Percentiles rank a stretch among this genome's conserved stretches.
phyloP scores from a whole-genome alignment of 2,797 vertebrate species.

The Oreonectes daqikongensis region DNA sequence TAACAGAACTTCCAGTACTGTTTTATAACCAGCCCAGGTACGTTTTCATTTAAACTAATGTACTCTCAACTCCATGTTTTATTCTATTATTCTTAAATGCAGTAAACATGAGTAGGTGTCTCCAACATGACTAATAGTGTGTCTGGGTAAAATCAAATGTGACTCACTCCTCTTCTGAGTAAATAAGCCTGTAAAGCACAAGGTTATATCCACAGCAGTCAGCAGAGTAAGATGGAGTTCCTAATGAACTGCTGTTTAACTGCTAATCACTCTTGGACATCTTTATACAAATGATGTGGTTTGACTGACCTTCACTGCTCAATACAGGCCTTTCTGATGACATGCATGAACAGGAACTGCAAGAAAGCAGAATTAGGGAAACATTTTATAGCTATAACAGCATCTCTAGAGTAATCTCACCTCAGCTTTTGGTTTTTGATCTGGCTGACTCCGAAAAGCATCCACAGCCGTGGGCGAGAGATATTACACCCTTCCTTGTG shows the following conservation, averaged over 20 bases:
- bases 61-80: neutral
- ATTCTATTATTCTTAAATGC: no score
- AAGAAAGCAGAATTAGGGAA: conserved; percentile 40
- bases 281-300: conserved; percentile 60
- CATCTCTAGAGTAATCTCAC: conserved; percentile 1
- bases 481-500: conserved; percentile 38
- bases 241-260: conserved; percentile 21
- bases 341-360: conserved; percentile 40
- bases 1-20: neutral
- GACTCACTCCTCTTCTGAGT: conserved; percentile 8
- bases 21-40: neutral
- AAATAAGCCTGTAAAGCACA: neutral
- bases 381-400: conserved; percentile 26
- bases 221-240: conserved; percentile 18
- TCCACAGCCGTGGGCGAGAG: neutral
- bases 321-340: neutral
- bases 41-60: neutral
- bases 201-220: conserved; percentile 2
- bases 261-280: conserved; percentile 9
- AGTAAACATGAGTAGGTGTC: neutral
- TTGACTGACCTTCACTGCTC: conserved; percentile 56
- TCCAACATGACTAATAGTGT: neutral
- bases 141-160: neutral
- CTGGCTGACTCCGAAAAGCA: neutral
- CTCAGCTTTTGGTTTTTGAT: conserved; percentile 28